Base-by-base conservation (phyloP, 2,888 invertebrate species). In the Cephus sareptanus region DNA sequence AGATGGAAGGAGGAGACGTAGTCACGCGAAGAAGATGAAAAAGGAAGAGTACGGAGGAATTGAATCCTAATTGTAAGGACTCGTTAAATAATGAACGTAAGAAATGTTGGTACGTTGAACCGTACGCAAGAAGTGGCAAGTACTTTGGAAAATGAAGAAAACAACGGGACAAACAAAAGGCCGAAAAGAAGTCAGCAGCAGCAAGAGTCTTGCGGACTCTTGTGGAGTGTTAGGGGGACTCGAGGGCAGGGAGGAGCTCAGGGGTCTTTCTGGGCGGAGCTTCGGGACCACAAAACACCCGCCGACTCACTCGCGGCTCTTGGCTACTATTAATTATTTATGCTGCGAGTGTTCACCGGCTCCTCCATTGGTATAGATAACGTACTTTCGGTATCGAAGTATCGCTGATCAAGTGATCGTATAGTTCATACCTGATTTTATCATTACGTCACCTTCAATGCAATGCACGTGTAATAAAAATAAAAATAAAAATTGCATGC, bases 241-340 rank as follows among this genome's bases (percentile, higher is more conserved):
- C 80, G 81, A 79, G 82, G 83, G 85, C 88, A 90, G 90, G 91
- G 91, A 91, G 91, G 91, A 90, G 91, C 90, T 86, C 88, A 83
- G 86, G 85, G 86, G 88, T 89, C 88, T 86, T 83, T 80, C 88
- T 91, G 91, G 91, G 91, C 91, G 91, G 91, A 91, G 91, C 91
- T 85, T 90, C 87, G 83, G 84, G 81, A 87, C 87, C 85, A 86
- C 88, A 87, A 89, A 88, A 89, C 88, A 87, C 85, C 87, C 86
- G 86, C 86, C 88, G 87, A 86, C 87, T 87, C 84, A 85, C 85
- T 87, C 87, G 86, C 87, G 85, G 85, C 86, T 86, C 85, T 85
- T 87, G 87, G 90, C 90, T 89, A 89, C 90, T 90, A 90, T 90
- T 90, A 91, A 91, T 90, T 91, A 90, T 90, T 90, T 90, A 90